Percentiles rank a stretch among this genome's conserved stretches.
Evolutionary conservation across 2,888 invertebrate genomes (phyloP).

Genomic region (Sphaeridia pumilis): DNA sequence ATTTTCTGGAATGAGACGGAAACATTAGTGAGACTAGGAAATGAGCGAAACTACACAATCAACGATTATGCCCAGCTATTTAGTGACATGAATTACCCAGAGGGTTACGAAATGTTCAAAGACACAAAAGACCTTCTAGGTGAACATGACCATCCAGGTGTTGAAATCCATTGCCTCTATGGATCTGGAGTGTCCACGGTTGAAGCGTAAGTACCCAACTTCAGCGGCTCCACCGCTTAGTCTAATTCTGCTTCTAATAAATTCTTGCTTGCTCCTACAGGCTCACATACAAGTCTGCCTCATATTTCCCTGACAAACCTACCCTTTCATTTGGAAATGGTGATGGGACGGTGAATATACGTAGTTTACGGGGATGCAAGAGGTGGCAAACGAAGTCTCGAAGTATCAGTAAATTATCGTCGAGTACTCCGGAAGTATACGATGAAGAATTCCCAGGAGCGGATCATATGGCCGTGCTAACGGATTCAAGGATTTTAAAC

Average conservation of each 20-base stretch:
- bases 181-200: slow-evolving; percentile 63
- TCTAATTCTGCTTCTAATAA: too few species aligned
- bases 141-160: slow-evolving; percentile 67
- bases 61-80: slow-evolving; percentile 62
- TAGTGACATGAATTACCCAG: slow-evolving; percentile 64
- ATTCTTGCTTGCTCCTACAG: too few species aligned
- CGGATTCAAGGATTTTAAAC: slow-evolving; percentile 49
- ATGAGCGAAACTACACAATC: slow-evolving; percentile 67
- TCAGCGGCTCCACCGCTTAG: too few species aligned
- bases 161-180: slow-evolving; percentile 75
- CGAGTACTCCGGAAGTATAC: slow-evolving; percentile 49
- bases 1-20: slow-evolving; percentile 74
- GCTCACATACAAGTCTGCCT: slow-evolving; percentile 54
- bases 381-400: too few species aligned
- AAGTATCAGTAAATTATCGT: too few species aligned
- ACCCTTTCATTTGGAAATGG: slow-evolving; percentile 66
- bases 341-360: slow-evolving; percentile 89
- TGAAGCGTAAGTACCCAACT: too few species aligned
- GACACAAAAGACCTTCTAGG: slow-evolving; percentile 59
- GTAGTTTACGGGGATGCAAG: slow-evolving; percentile 73
- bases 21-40: slow-evolving; percentile 55
- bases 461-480: slow-evolving; percentile 71
- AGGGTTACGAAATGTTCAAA: slow-evolving; percentile 81
- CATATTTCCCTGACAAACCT: slow-evolving; percentile 63
- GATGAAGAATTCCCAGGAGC: slow-evolving; percentile 49